Evolutionary conservation across 2,113 vertebrate species (phyloP), one percentile per base, ranked within the genome.

Genomic region (Struthio camelus): DNA sequence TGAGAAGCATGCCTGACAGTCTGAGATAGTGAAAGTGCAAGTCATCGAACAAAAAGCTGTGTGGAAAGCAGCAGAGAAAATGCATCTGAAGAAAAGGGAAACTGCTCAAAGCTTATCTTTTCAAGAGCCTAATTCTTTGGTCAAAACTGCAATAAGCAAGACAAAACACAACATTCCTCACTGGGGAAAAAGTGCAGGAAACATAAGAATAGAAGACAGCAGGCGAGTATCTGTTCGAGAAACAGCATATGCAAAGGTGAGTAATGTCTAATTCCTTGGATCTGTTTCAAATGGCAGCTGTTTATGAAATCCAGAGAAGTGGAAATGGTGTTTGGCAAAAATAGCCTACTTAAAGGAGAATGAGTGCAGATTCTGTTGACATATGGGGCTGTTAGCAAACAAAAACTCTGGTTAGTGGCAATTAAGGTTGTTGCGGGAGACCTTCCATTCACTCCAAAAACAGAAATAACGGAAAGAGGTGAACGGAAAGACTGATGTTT

Each of bases 1-100:
- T 1, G 38, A 87, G 59, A 73, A 90, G 65, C 23, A 42, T 0
- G 85, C 93, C 94, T 97, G 97, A 81, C 85, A 96, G 93, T 11
- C 85, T 86, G 93, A 94, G 94, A 97, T 96, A 97, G 82, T 88
- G 94, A 96, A 97, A 97, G 91, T 95, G 96, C 97, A 97, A 97
- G 95, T 97, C 96, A 97, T 94, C 7, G 25, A 96, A 93, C 82
- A 88, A 90, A 94, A 94, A 93, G 87, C 94, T 80, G 79, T 32
- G 36, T 73, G 42, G 61, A 85, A 40, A 94, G 76, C 69, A 86
- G 79, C 76, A 84, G 46, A 81, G 71, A 94, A 94, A 96, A 93
- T 12, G 67, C 67, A 38, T 85, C 59, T 85, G 56, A 91, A 91
- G 87, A 62, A 93, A 73, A 83, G 30, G 36, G 81, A 94, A 96